A percentile compares a stretch with the other conserved stretches of the same genome.
Conservation (phyloP, 2,888 invertebrate genomes). For the Bellardia bayeri region DNA sequence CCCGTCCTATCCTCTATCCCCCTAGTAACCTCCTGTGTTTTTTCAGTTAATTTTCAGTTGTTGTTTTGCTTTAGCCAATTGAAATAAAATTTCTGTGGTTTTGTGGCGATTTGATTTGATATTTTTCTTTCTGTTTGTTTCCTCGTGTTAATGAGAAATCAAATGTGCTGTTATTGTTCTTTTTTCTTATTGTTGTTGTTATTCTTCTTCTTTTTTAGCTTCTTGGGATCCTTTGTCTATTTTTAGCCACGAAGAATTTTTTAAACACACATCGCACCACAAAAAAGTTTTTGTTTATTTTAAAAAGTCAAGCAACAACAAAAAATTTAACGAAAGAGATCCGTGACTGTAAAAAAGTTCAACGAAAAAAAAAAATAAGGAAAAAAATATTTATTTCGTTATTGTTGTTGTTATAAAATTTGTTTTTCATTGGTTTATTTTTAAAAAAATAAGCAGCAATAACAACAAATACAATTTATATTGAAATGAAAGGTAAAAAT, state of each 20-base stretch:
- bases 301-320: conserved; percentile 4
- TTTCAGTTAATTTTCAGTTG: background rate
- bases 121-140: conserved; percentile 22
- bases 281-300: conserved; percentile 25
- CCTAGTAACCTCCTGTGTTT: background rate
- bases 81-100: conserved; percentile 47
- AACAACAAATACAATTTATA: conserved; percentile 18
- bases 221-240: conserved; percentile 68
- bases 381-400: conserved; percentile 14
- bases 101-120: conserved; percentile 48
- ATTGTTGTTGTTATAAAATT: conserved; percentile 33
- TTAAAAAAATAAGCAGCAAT: conserved; percentile 18
- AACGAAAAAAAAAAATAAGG: conserved; percentile 28
- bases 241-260: conserved; percentile 50
- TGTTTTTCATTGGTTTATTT: conserved; percentile 58
- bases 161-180: background rate
- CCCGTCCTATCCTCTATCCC: background rate
- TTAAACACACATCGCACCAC: conserved; percentile 17
- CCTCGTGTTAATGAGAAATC: conserved; percentile 50
- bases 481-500: conserved; percentile 51
- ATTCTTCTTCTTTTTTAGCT: background rate
- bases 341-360: conserved; percentile 25
- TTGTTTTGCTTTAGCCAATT: conserved; percentile 18
- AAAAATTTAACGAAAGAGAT: conserved; percentile 13
- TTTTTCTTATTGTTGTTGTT: background rate